These are phyloP conservation scores for Agonopterix heracliana DNA, from an alignment of 2,888 invertebrate species.

Conservation along the genomic window DNA sequence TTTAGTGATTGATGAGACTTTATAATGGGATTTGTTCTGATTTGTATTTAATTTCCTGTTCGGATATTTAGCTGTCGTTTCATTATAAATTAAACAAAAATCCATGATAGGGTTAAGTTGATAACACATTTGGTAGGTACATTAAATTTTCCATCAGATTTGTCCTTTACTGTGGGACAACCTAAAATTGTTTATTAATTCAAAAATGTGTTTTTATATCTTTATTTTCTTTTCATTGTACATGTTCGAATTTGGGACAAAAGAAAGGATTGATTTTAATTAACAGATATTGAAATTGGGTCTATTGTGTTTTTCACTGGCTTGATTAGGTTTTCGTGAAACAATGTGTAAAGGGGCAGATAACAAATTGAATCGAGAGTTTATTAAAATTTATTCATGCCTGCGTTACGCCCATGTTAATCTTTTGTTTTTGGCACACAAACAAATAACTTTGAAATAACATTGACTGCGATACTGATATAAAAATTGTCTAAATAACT, in stretches of 20 bases:
- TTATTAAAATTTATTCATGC: constrained; percentile 49
- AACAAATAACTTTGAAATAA: no score
- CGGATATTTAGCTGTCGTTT: constrained; percentile 58
- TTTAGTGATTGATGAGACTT: constrained; percentile 60
- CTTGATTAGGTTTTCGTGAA: constrained; percentile 62
- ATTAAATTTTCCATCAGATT: background rate
- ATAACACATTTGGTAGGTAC: background rate
- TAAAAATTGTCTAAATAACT: no score
- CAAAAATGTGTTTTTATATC: constrained; percentile 4
- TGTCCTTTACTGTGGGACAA: background rate
- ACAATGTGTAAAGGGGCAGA: constrained; percentile 62
- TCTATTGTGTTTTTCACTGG: constrained; percentile 55
- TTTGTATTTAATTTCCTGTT: constrained; percentile 62
- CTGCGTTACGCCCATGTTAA: constrained; percentile 29
- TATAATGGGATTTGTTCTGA: constrained; percentile 59
- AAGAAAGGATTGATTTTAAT: constrained; percentile 63
- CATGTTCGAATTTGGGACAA: constrained; percentile 29
- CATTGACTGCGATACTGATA: no score
- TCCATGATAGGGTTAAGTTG: background rate
- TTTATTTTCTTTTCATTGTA: constrained; percentile 20
- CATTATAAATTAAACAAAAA: constrained; percentile 34
- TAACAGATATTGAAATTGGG: constrained; percentile 58
- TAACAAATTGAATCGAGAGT: constrained; percentile 56
- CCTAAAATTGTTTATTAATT: background rate
- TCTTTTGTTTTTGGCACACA: constrained; percentile 24